Conservation (phyloP, 1,140 invertebrate genomes). For the Nautilus pompilius region DNA sequence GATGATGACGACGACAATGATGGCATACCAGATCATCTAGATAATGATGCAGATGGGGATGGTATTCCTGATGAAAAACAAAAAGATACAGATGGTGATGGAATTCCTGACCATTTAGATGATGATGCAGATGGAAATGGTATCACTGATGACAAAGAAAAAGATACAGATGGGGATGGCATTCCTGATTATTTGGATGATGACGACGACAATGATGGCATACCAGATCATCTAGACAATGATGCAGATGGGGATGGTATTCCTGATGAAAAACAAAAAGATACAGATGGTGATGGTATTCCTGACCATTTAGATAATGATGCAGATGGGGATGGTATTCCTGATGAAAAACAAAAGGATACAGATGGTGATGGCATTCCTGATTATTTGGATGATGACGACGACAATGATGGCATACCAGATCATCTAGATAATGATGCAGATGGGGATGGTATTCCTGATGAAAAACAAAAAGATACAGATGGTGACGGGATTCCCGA, state of each 20-base stretch:
- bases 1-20: slow-evolving; percentile 32
- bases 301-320: slow-evolving; percentile 28
- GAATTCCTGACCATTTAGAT: slow-evolving; percentile 19
- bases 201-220: slow-evolving; percentile 44
- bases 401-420: slow-evolving; percentile 38
- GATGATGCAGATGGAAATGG: slow-evolving; percentile 46
- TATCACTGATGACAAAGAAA: slow-evolving; percentile 28
- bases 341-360: slow-evolving; percentile 15
- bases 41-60: slow-evolving; percentile 27
- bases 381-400: slow-evolving; percentile 27
- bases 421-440: slow-evolving; percentile 33
- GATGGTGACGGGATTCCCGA: slow-evolving; percentile 35
- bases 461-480: slow-evolving; percentile 30
- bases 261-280: slow-evolving; percentile 31
- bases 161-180: slow-evolving; percentile 35
- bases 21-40: slow-evolving; percentile 42
- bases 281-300: slow-evolving; percentile 39
- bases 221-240: slow-evolving; percentile 38
- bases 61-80: slow-evolving; percentile 29
- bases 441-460: slow-evolving; percentile 40
- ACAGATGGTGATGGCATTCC: slow-evolving; percentile 36
- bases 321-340: slow-evolving; percentile 14
- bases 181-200: slow-evolving; percentile 35
- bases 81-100: slow-evolving; percentile 15
- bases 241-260: slow-evolving; percentile 44